Evolutionary conservation across 2,797 vertebrate genomes (phyloP), one percentile per base, ranked within the genome.

Genomic region (Lateolabrax maculatus): DNA sequence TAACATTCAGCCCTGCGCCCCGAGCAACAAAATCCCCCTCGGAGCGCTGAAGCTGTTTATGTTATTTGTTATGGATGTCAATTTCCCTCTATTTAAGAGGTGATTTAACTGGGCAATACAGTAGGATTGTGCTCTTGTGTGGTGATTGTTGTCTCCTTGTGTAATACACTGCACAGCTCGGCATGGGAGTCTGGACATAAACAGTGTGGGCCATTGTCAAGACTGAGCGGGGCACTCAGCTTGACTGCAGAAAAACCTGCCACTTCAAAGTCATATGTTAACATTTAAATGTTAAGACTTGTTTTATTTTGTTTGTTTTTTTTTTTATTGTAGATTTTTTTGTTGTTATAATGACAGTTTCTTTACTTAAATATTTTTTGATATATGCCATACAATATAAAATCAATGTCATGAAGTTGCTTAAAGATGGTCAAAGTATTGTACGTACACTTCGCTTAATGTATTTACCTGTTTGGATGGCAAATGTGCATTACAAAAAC

Each of bases 11-110:
- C 81, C 84, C 77, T 21, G 75, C 69, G 68, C 77, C 70, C 88
- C 37, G 53, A 88, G 94, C 90, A 92, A 93, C 84, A 85, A 87
- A 93, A 92, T 89, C 83, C 86, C 88, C 87, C 79, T 87, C 43
- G 49, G 84, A 81, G 83, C 80, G 67, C 77, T 78, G 84, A 84
- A 85, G 82, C 77, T 89, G 87, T 90, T 93, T 93, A 92, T 92
- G 87, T 92, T 94, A 89, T 94, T 93, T 92, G 89, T 93, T 93
- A 90, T 90, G 75, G 87, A 93, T 88, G 92, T 94, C 91, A 87
- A 93, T 92, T 92, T 93, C 89, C 87, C 77, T 92, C 83, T 86
- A 90, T 94, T 94, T 93, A 86, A 75, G 73, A 88, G 84, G 84
- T 92, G 88, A 94, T 89, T 88, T 87, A 87, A 91, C 61, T 43